Base-by-base conservation (phyloP, 2,888 invertebrate genomes). In the Toxonevra muliebris region DNA sequence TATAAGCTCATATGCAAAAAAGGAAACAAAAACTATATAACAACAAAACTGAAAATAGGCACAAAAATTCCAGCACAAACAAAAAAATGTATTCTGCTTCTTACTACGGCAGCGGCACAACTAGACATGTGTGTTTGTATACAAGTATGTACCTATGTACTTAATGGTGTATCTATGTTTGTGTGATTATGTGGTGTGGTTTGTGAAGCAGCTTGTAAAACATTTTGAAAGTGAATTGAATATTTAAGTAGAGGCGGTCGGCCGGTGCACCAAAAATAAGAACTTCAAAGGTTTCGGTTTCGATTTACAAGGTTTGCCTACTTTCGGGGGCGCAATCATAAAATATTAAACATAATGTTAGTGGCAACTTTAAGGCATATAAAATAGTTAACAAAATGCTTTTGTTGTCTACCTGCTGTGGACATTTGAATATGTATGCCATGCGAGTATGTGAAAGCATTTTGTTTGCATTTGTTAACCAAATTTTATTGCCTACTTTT, bases 151-250 rank as follows among this genome's bases (percentile, higher is more conserved):
- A 19, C n/a, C 48, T 65, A 17, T 12, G 42, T 52, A 50, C 30
- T 30, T 30, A 30, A 30, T 30, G 30, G 30, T 30, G 30, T 30
- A 30, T 40, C 7, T 65, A 50, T 48, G 9, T 9, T 41, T 52
- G 41, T 43, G 19, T 42, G 15, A 20, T 15, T 40, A 41, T 40
- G 5, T 30, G 42, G 41, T 42, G 52, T 43, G 42, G 52, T 62
- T 17, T 42, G 20, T 41, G n/a, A n/a, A n/a, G 13, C 7, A 4
- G 11, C 54, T 5, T 54, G 53, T 53, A 42, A 53, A 62, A 62
- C 43, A 53, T 59, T 61, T 61, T 7, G 52, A 54, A 53, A 43
- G 53, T 52, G 62, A 62, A 54, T 54, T 43, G 62, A 54, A 43
- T 54, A 62, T 62, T 54, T 54, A 20, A 17, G 43, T 43, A 10